Base-by-base conservation (phyloP, 2,797 vertebrate genomes). In the Girardinus metallicus region DNA sequence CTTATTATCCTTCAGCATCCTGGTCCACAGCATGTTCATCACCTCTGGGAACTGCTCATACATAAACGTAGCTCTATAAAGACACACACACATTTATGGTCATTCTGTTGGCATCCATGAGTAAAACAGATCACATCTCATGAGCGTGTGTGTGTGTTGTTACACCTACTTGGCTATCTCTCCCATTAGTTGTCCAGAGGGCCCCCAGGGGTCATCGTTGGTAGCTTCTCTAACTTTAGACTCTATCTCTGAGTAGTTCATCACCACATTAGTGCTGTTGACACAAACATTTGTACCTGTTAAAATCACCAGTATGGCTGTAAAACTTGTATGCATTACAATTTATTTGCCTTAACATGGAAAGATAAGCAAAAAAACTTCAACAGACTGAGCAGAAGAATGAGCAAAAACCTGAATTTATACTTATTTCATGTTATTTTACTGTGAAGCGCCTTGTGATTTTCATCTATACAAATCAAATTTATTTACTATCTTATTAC, bases 221-320 rank as follows among this genome's bases (percentile, higher is more conserved):
- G 99, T 99, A 92, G 98, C 98, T 95, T 99, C 99, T 95, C 98
- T 97, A 95, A 99, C 98, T 93, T 99, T 99, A 90, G 98, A 99
- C 95, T 99, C 99, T 0, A 97, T 97, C 95, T 99, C 99, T 81
- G 99, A 98, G 96, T 99, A 99, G 97, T 99, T 99, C 98, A 99
- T 99, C 91, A 99, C 99, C 95, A 99, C 98, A 93, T 99, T 99
- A 94, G 99, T 99, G 91, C 94, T 94, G 88, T 89, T 51, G 83
- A 89, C 36, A 90, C 10, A 90, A 87, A 87, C 2, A 83, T 6
- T 8, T 3, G 18, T 64, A 26, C 49, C 21, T 0, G 31, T 41
- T 41, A 41, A 4, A n/a, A 53, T 51, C 29, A 49, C 2, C 21
- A 53, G 31, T 39, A 1, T 39, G 34, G 23, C 36, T 53, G 36